Percentiles rank a stretch among this genome's conserved stretches.
These are phyloP conservation scores for Thomomys bottae DNA, from an alignment of 2,113 vertebrate species.

Conservation along the genomic window DNA sequence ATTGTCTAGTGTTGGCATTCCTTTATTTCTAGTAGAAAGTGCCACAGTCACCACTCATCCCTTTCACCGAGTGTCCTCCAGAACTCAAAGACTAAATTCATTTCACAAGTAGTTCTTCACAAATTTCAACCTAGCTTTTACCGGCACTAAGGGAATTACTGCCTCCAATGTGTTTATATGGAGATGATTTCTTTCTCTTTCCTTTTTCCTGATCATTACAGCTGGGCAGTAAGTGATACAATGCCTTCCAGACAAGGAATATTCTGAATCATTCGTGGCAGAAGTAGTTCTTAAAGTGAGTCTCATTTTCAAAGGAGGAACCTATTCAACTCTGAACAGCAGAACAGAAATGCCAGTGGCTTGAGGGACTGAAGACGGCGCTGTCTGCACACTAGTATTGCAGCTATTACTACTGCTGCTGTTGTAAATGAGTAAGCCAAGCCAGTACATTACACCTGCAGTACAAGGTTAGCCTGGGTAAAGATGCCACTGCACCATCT, in stretches of 20 bases:
- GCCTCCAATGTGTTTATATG: conserved; percentile 31
- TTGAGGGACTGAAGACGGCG: conserved; percentile 89
- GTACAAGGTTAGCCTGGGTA: conserved; percentile 77
- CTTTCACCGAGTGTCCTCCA: conserved; percentile 2
- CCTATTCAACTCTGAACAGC: not conserved
- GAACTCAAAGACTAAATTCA: conserved; percentile 1
- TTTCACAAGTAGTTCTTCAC: not conserved
- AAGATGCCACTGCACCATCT: conserved; percentile 77
- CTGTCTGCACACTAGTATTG: conserved; percentile 83
- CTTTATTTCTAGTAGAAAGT: not conserved
- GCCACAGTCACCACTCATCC: not conserved
- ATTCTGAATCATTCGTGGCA: not conserved
- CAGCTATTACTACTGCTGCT: not conserved
- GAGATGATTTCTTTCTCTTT: conserved; percentile 26
- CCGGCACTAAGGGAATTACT: conserved; percentile 41
- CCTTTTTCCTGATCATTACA: conserved; percentile 20
- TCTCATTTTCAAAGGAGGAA: conserved; percentile 36
- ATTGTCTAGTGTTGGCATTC: not conserved
- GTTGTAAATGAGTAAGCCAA: conserved; percentile 71
- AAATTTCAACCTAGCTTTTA: conserved; percentile 54
- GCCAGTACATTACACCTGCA: conserved; percentile 85
- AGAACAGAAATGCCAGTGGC: not conserved
- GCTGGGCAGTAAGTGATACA: not conserved
- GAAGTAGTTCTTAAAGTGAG: not conserved
- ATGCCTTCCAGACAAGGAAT: not conserved